phyloP scores from a whole-genome alignment of 2,797 vertebrate genomes.

The Huso huso region DNA sequence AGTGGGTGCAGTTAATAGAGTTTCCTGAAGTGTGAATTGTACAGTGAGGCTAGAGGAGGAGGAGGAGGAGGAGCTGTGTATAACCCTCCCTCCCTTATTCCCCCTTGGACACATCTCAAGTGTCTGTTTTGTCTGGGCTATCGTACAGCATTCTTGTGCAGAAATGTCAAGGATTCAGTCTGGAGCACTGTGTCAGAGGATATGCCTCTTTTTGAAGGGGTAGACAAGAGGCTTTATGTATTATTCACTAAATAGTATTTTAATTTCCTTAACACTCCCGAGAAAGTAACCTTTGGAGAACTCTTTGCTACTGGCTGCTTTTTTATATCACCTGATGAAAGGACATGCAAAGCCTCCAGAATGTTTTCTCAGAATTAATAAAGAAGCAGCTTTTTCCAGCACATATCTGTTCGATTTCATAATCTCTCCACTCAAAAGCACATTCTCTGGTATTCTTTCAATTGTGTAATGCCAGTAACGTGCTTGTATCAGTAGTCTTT shows the following conservation, averaged over 20 bases:
- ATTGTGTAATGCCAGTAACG: no score
- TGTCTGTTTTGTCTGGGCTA: conserved; percentile 88
- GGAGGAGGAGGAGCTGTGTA: conserved; percentile 48
- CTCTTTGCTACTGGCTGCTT: conserved; percentile 38
- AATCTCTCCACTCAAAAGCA: not conserved
- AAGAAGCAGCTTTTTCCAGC: not conserved
- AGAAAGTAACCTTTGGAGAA: conserved; percentile 58
- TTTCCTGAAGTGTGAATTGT: conserved; percentile 43
- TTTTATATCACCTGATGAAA: conserved; percentile 6
- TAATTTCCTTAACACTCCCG: conserved; percentile 67
- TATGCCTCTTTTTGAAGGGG: conserved; percentile 75
- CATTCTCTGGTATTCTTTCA: no score
- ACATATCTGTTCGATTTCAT: not conserved
- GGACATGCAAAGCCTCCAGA: not conserved
- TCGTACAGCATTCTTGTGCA: conserved; percentile 62
- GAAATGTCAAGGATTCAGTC: conserved; percentile 67
- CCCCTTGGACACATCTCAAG: conserved; percentile 52
- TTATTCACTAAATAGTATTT: conserved; percentile 70
- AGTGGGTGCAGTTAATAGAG: not conserved
- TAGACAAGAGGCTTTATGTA: conserved; percentile 66
- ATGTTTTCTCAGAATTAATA: not conserved
- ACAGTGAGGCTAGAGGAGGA: conserved; percentile 37
- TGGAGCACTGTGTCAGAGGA: conserved; percentile 75
- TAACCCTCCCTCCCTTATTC: conserved; percentile 47
- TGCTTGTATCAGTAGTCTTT: no score